Conservation (phyloP, 1,140 invertebrate genomes). For the Thaumetopoea pityocampa region DNA sequence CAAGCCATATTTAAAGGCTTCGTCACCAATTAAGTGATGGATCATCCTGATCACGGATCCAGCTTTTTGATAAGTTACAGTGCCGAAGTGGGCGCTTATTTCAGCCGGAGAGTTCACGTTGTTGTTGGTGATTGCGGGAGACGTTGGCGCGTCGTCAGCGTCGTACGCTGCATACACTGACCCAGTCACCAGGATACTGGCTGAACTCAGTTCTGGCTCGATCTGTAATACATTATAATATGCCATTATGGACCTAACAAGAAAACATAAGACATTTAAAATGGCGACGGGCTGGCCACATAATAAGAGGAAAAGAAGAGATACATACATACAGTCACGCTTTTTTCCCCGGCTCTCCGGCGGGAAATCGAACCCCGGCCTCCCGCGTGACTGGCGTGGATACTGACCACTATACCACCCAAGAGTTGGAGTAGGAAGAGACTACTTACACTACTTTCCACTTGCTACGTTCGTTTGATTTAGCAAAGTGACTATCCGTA, state of each 20-base stretch:
- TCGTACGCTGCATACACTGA: constrained; percentile 55
- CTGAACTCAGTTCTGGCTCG: constrained; percentile 49
- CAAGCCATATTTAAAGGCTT: constrained; percentile 80
- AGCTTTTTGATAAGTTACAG: constrained; percentile 80
- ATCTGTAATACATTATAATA: constrained; percentile 31
- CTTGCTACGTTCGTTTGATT: too few species aligned
- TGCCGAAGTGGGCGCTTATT: constrained; percentile 77
- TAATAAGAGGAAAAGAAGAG: too few species aligned
- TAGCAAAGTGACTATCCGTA: too few species aligned
- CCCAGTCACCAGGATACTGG: constrained; percentile 51
- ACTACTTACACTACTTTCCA: too few species aligned
- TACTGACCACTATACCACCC: too few species aligned
- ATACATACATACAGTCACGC: too few species aligned
- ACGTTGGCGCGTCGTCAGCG: constrained; percentile 42
- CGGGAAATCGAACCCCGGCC: too few species aligned
- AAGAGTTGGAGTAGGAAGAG: too few species aligned
- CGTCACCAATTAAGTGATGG: constrained; percentile 80
- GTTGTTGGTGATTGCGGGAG: constrained; percentile 47
- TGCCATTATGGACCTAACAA: not conserved
- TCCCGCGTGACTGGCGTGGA: too few species aligned
- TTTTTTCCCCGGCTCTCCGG: too few species aligned
- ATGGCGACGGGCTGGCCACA: too few species aligned
- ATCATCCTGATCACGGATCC: constrained; percentile 87
- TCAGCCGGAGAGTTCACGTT: constrained; percentile 75
- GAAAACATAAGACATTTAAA: constrained; percentile 1